These are phyloP conservation scores for Percina caprodes DNA, from an alignment of 2,113 vertebrate genomes.

Conservation along the genomic window DNA sequence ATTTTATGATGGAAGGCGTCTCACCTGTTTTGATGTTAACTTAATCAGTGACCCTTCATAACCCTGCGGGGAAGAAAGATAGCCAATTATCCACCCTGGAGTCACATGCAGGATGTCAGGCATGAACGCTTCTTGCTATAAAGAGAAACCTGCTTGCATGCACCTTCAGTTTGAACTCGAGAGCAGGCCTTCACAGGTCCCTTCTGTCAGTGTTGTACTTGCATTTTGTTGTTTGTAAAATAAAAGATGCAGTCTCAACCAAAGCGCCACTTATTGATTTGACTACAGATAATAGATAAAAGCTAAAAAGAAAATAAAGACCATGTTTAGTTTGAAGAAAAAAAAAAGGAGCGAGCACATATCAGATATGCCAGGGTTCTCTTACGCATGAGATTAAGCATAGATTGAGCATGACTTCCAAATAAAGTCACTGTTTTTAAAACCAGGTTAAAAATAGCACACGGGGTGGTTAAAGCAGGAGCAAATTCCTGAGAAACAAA, in stretches of 20 bases:
- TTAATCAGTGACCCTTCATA: slow-evolving; percentile 99
- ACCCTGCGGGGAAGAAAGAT: slow-evolving; percentile 87
- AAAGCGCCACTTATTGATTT: slow-evolving; percentile 3
- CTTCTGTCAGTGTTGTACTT: not conserved
- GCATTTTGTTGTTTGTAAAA: not conserved
- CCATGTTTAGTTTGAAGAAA: not conserved
- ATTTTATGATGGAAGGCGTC: slow-evolving; percentile 47
- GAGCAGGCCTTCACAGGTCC: not conserved
- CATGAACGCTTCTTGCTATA: slow-evolving; percentile 61
- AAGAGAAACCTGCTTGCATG: slow-evolving; percentile 37
- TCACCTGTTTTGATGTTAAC: slow-evolving; percentile 98
- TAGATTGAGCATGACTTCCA: slow-evolving; percentile 24
- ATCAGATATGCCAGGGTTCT: not conserved
- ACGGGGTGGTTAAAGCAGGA: slow-evolving; percentile 7
- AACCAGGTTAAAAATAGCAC: slow-evolving; percentile 19
- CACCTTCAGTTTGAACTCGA: slow-evolving; percentile 34
- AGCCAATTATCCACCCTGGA: slow-evolving; percentile 78
- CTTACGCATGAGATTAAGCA: not conserved
- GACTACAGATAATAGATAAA: not conserved
- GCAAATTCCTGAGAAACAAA: slow-evolving; percentile 40
- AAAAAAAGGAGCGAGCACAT: not conserved
- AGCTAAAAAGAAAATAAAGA: not conserved
- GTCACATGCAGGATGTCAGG: slow-evolving; percentile 77
- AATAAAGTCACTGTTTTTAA: slow-evolving; percentile 28
- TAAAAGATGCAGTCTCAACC: not conserved